Percentiles rank a stretch among this genome's conserved stretches.
phyloP scores from a whole-genome alignment of 2,113 vertebrate species.

The Heterotilapia buettikoferi region DNA sequence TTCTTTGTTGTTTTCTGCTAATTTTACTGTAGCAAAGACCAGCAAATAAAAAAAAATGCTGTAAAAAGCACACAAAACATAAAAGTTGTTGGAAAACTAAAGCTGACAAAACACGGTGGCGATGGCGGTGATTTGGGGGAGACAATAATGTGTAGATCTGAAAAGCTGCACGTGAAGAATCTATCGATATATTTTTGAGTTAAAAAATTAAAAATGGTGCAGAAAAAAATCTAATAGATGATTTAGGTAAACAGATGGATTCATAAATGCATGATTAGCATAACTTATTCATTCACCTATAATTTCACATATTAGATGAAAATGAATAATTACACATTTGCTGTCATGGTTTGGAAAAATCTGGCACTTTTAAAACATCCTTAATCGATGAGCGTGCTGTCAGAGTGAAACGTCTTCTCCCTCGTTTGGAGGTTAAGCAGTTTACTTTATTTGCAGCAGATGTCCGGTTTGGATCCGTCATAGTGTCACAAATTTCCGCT shows the following conservation, averaged over 20 bases:
- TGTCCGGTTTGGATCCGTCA: constrained; percentile 8
- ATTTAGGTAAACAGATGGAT: not conserved
- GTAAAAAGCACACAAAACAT: not conserved
- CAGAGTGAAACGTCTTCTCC: not conserved
- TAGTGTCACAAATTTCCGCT: not conserved
- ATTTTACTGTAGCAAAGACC: not conserved
- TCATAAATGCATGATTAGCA: not conserved
- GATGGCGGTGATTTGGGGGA: not conserved
- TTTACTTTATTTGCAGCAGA: not conserved
- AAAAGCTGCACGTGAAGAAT: not conserved
- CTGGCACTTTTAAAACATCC: not conserved
- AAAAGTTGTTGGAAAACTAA: not conserved
- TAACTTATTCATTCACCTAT: not conserved
- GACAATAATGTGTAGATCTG: not conserved
- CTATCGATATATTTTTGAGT: not conserved
- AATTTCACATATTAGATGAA: not conserved
- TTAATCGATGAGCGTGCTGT: not conserved
- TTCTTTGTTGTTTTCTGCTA: not conserved
- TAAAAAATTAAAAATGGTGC: not conserved
- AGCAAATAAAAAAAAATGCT: not conserved
- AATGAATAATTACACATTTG: not conserved
- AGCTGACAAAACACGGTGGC: not conserved
- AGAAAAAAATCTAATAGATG: not conserved
- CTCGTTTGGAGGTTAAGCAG: not conserved
- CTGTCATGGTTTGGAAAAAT: not conserved